These are phyloP conservation scores for Oppia nitens DNA, from an alignment of 1,140 invertebrate genomes.

Conservation along the genomic window DNA sequence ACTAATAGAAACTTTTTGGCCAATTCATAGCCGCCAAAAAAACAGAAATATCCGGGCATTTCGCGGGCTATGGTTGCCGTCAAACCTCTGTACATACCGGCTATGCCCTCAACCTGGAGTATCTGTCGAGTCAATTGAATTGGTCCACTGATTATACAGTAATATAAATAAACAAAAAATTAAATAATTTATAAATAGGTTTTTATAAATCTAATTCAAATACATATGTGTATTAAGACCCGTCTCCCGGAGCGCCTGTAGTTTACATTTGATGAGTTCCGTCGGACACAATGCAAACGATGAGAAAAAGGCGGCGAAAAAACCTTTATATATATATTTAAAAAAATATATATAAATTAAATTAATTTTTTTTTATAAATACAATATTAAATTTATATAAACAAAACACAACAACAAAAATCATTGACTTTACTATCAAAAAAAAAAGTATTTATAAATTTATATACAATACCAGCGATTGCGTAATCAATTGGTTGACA, in stretches of 20 bases:
- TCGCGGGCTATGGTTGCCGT: constrained; percentile 68
- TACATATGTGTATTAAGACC: neutral
- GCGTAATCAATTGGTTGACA: constrained; percentile 7
- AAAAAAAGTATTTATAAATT: neutral
- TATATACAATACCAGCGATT: neutral
- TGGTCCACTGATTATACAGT: neutral
- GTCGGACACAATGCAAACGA: constrained; percentile 57
- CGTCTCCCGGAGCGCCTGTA: constrained; percentile 86
- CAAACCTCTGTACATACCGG: constrained; percentile 61
- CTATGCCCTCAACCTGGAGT: constrained; percentile 28
- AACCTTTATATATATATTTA: constrained; percentile 47
- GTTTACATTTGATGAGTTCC: constrained; percentile 89
- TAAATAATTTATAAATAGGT: neutral
- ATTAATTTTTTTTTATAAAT: too few species aligned
- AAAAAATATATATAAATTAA: neutral
- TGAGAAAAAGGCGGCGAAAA: constrained; percentile 89
- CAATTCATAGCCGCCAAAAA: constrained; percentile 48
- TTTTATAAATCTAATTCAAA: neutral
- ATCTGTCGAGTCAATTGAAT: constrained; percentile 10
- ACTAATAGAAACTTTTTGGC: constrained; percentile 42
- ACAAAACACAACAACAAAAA: too few species aligned
- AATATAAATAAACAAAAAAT: neutral
- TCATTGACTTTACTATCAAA: neutral
- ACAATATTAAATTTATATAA: too few species aligned
- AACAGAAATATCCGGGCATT: constrained; percentile 67